Evolutionary conservation across 2,797 vertebrate genomes (phyloP).

Genomic region (Phrynocephalus forsythii): DNA sequence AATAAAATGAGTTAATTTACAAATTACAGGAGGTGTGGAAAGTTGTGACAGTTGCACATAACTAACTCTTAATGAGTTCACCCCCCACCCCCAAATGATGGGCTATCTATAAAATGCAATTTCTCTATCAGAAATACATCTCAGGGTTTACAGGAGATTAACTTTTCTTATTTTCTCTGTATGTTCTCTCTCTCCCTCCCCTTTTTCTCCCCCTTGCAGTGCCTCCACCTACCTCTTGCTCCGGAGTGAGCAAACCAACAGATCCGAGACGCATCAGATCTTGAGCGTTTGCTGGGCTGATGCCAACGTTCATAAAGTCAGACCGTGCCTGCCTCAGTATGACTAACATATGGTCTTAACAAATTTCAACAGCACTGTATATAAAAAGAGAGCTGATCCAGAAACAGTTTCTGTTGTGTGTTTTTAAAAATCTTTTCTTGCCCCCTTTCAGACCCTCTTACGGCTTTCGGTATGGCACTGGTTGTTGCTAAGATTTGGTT

Average conservation of each 20-base stretch:
- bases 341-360: constrained; percentile 77
- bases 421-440: background rate
- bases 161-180: background rate
- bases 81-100: too few relatives aligned
- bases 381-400: constrained; percentile 65
- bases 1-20: too few relatives aligned
- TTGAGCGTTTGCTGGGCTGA: constrained; percentile 72
- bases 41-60: too few relatives aligned
- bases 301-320: constrained; percentile 74
- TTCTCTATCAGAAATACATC: background rate
- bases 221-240: constrained; percentile 45
- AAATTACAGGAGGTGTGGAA: too few relatives aligned
- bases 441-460: constrained; percentile 51
- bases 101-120: too few relatives aligned
- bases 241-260: constrained; percentile 54
- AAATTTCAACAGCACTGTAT: constrained; percentile 70
- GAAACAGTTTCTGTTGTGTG: constrained; percentile 69
- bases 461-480: constrained; percentile 52
- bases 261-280: constrained; percentile 62
- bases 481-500: constrained; percentile 51
- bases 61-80: too few relatives aligned
- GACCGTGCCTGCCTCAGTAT: constrained; percentile 67
- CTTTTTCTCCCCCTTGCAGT: constrained; percentile 38
- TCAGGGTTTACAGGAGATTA: constrained; percentile 10
- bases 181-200: constrained; percentile 36